Evolutionary conservation across 2,888 invertebrate species (phyloP), one percentile per base, ranked within the genome.

Genomic region (Cerceris ruficornis): DNA sequence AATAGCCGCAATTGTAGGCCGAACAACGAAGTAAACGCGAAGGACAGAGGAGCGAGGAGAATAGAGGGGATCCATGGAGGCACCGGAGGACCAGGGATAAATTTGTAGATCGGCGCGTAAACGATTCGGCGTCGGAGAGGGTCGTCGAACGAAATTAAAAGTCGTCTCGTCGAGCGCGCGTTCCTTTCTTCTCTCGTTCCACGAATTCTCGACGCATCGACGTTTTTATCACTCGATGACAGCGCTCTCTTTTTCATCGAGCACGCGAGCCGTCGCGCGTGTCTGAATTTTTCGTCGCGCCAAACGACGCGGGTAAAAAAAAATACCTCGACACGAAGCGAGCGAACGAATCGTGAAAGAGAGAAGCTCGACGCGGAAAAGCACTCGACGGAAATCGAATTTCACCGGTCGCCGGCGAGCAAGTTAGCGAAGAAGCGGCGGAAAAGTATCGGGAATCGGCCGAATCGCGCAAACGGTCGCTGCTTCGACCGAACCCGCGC

Each of bases 211-310:
- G 41, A 46, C 17, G 46, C 54, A 42, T 62, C 54, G 68, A 70
- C 61, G 55, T 71, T 70, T 41, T 71, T 76, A 58, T 70, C 71
- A 58, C 50, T 58, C 54, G 7, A 11, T 42, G 54, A 39, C 49
- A 49, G 9, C 54, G 42, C 54, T 11, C 14, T 43, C 15, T 13
- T 15, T n/a, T 42, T 55, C 14, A 8, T 61, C 7, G 58, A 39
- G 42, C 41, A 7, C 55, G 57, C 59, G 61, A 54, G 81, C 73
- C n/a, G 50, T 80, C 80, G 81, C 28, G 82, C 82, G 82, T 77
- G 81, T 73, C 69, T 59, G 74, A 77, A 77, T 80, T 82, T 82
- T 80, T 81, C 77, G 52, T 7, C 41, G 49, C 28, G 2, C 68
- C 6, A 50, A 7, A 7, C 11, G 68, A 68, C 55, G 69, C 68